Evolutionary conservation across 2,797 vertebrate species (phyloP), one percentile per base, ranked within the genome.

Genomic region (Peromyscus aztecus): DNA sequence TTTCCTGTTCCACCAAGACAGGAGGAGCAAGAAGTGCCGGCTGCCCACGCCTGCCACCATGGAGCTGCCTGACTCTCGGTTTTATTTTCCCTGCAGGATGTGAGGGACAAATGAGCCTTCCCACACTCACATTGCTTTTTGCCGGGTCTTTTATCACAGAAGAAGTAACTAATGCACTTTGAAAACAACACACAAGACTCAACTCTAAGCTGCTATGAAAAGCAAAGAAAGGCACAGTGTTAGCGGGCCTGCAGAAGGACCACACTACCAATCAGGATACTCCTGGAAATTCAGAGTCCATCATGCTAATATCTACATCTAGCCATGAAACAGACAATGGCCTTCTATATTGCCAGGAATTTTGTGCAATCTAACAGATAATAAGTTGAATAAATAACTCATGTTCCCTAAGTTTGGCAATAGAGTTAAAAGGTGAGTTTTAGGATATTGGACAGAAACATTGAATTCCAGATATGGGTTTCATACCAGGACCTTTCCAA

Each of bases 341-440:
- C 88, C 89, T 94, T 94, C 71, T 23, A 61, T 24, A 11, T 69
- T 86, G 12, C 89, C 27, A 29, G 40, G 19, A 91, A 89, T 63
- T 89, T 52, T 71, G 82, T 84, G 73, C 34, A 75, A 76, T 92
- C 86, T 61, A 90, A 90, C 85, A 87, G 77, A 89, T 75, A 94
- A 65, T 67, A 78, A 92, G 40, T 31, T 73, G 76, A 96, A 91
- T 89, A 95, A 84, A 94, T 59, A 96, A 24, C 63, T 69, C n/a
- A 34, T 52, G 78, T 1, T 4, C 49, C 59, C 55, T 83, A 59
- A 93, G 46, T 82, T 17, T 83, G 59, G 65, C 76, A 89, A 13
- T 29, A 6, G 49, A 86, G 24, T 67, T 82, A 69, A 95, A 90
- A n/a, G 77, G 78, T 12, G 83, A 24, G 78, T 80, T 80, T 8